Base-by-base conservation (phyloP, 2,797 vertebrate genomes). In the Podargus strigoides region DNA sequence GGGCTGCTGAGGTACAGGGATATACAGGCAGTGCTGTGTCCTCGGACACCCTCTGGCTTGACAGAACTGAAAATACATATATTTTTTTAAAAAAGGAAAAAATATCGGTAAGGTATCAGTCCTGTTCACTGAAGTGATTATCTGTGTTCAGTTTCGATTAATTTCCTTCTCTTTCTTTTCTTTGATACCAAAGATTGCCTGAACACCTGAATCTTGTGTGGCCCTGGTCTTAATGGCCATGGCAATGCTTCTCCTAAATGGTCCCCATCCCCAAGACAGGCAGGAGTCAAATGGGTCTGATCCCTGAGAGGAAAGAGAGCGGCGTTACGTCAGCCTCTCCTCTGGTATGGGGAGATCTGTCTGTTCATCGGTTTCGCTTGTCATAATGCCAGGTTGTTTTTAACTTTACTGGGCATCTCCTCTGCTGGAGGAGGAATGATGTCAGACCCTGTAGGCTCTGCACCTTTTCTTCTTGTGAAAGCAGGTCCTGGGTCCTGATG, bases 271-370 rank as follows among this genome's bases (percentile, higher is more conserved):
- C 28, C 60, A 74, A 56, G 64, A 53, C 1, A 7, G 28, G 42
- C 11, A 74, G 70, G 10, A 82, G 11, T n/a, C 5, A 2, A 67
- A 52, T 8, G 24, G 14, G 8, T 67, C 34, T 68, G 36, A 34
- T 77, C 14, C 14, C 7, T 36, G n/a, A 11, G 12, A 42, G 11
- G 28, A 56, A 68, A 52, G 27, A 69, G 4, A 68, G 41, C 26
- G 42, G 46, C 2, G 1, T 63, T 12, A 8, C 2, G 3, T 55
- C 4, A 5, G 10, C 16, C 3, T 36, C 12, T 14, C 9, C 10
- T 42, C 15, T 78, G 30, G 2, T 66, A 4, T 58, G 36, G 32
- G 36, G 46, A 91, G 10, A 23, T 60, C 32, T 44, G 28, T 76
- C 53, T 83, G 80, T 88, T 42, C 21, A 17, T 39, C 0, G 0